Evolutionary conservation across 2,888 invertebrate genomes (phyloP), one percentile per base, ranked within the genome.

Genomic region (Eugnorisma glareosa): DNA sequence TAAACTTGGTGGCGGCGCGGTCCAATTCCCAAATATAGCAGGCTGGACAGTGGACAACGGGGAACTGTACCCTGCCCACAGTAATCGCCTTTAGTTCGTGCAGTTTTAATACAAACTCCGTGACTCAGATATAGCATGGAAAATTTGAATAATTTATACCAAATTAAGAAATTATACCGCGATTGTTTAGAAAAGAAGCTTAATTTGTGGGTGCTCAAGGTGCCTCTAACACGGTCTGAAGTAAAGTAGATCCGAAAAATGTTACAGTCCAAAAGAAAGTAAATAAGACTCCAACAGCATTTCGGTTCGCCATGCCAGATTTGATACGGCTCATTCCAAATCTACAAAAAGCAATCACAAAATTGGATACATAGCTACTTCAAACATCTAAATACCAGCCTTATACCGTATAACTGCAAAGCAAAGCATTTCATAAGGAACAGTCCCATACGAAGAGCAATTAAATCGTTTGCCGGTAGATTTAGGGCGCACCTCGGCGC

Each of bases 21-120:
- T 93, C 92, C 93, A 92, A 91, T 93, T 92, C 91, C 91, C 91
- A 91, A 93, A 93, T 91, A 93, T 92, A 92, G 91, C 89, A 87
- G 84, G 84, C 85, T 88, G 86, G 86, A 89, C 86, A 84, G 75
- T 88, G 86, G 87, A 89, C 85, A 84, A 76, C 88, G 85, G 86
- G 72, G 63, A 66, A 82, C 77, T 69, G 57, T 74, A 84, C 85
- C 84, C 85, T 85, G 79, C 79, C 85, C 84, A 86, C 84, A 87
- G 84, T 87, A 81, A 81, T 85, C 81, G 71, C 67, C 51, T 83
- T 70, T 70, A 72, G 66, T 84, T 70, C 69, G 51, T 77, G 68
- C 69, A 78, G 35, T 73, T 73, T 68, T 72, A 63, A 73, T 70
- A 37, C 45, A 40, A 59, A 77, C 59, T 79, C 66, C 71, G 69